These are phyloP conservation scores for Ormyrus rosae DNA, from an alignment of 2,888 invertebrate species.

Conservation along the genomic window DNA sequence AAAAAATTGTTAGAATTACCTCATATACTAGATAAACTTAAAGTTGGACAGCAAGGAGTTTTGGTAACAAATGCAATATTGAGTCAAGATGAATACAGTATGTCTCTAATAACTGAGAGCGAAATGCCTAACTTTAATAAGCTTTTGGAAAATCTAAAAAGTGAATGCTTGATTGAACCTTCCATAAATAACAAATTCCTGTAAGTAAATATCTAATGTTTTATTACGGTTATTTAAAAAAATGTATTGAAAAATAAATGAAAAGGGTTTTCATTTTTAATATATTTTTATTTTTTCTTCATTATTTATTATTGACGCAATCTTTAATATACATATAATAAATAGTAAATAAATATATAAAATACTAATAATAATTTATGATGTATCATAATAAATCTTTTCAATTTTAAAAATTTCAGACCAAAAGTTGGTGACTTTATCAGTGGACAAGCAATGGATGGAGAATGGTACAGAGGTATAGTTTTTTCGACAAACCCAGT, in stretches of 20 bases:
- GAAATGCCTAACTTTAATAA: slow-evolving; percentile 37
- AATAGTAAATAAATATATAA: neutral
- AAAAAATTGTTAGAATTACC: slow-evolving; percentile 19
- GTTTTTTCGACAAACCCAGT: slow-evolving; percentile 59
- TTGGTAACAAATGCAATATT: slow-evolving; percentile 58
- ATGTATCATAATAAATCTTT: neutral
- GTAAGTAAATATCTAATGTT: slow-evolving; percentile 47
- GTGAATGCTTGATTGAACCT: slow-evolving; percentile 44
- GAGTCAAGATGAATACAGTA: slow-evolving; percentile 55
- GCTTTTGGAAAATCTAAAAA: slow-evolving; percentile 55
- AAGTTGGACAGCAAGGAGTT: slow-evolving; percentile 39
- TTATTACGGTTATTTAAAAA: too few relatives aligned
- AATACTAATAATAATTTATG: slow-evolving; percentile 32
- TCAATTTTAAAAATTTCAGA: slow-evolving; percentile 50
- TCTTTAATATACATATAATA: too few relatives aligned
- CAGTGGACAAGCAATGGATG: slow-evolving; percentile 58
- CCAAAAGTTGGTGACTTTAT: slow-evolving; percentile 65
- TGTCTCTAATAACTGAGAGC: slow-evolving; percentile 55
- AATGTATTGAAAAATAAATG: too few relatives aligned
- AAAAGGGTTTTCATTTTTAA: slow-evolving; percentile 8
- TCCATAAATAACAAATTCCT: slow-evolving; percentile 33
- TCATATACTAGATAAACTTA: slow-evolving; percentile 45
- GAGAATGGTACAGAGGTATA: slow-evolving; percentile 68
- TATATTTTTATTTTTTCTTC: neutral
- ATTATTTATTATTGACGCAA: neutral